Conservation (phyloP, 2,888 invertebrate species). For the Monochamus alternatus region DNA sequence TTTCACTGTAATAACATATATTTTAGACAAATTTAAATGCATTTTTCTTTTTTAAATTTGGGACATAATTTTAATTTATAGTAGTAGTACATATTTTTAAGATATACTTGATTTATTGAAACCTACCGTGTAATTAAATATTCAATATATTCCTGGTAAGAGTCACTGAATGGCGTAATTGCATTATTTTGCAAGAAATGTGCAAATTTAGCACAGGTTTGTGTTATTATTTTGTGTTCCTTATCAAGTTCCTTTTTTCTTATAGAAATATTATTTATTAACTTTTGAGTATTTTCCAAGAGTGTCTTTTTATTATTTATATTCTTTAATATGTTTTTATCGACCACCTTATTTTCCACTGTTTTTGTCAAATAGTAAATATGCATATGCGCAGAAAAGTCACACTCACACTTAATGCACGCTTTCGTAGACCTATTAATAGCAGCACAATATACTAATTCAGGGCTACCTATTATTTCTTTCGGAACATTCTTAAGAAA, state of each 20-base stretch:
- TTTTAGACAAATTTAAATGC: too few species aligned
- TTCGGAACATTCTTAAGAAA: slow-evolving; percentile 62
- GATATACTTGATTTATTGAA: not conserved
- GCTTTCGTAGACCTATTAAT: slow-evolving; percentile 55
- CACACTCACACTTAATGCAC: slow-evolving; percentile 62
- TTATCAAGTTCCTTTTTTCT: slow-evolving; percentile 55
- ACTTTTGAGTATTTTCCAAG: slow-evolving; percentile 48
- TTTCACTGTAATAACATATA: slow-evolving; percentile 54
- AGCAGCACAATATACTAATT: slow-evolving; percentile 61
- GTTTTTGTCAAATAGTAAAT: slow-evolving; percentile 65
- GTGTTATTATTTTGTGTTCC: slow-evolving; percentile 60
- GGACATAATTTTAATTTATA: too few species aligned
- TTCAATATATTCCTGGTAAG: slow-evolving; percentile 63
- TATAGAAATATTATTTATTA: slow-evolving; percentile 55
- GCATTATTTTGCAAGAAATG: slow-evolving; percentile 65
- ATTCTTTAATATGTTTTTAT: slow-evolving; percentile 56
- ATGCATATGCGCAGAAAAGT: slow-evolving; percentile 65
- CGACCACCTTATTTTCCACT: slow-evolving; percentile 56
- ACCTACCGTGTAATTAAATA: slow-evolving; percentile 63
- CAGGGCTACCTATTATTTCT: slow-evolving; percentile 64
- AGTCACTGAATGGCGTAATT: slow-evolving; percentile 64
- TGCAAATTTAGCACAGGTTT: slow-evolving; percentile 63
- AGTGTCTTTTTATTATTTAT: slow-evolving; percentile 57
- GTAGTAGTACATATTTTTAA: too few species aligned
- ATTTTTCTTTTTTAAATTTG: too few species aligned